Conservation (phyloP, 2,797 vertebrate genomes). For the Muscicapa striata region DNA sequence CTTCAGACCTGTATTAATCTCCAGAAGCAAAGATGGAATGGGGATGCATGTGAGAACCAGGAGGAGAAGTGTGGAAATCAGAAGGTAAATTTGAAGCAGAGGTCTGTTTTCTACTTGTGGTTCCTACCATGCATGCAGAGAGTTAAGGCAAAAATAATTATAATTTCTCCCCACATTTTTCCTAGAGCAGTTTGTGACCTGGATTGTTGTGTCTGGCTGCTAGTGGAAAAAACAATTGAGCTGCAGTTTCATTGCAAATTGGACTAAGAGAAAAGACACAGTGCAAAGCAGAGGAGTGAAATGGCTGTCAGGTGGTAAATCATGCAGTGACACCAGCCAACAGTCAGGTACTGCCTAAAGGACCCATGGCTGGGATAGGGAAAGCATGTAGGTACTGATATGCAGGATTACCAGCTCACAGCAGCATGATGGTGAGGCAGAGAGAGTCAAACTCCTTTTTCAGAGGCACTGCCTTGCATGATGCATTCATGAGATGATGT, state of each 20-base stretch:
- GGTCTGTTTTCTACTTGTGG: neutral
- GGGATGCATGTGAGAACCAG: neutral
- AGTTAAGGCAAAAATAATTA: neutral
- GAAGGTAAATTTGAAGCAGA: neutral
- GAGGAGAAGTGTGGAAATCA: neutral
- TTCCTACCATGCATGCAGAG: neutral
- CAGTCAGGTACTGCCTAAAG: neutral
- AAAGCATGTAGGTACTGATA: neutral
- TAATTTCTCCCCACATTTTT: neutral
- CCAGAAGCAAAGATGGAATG: neutral
- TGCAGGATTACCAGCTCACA: neutral
- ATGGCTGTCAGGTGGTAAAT: neutral
- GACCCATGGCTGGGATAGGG: neutral
- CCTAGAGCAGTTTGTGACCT: neutral
- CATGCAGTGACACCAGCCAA: neutral
- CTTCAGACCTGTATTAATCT: neutral
- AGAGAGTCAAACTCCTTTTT: neutral
- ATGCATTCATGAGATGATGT: slow-evolving; percentile 4
- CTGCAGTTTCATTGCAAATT: neutral
- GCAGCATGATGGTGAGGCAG: neutral
- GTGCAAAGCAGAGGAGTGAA: neutral
- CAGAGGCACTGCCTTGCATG: neutral
- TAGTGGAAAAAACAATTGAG: neutral
- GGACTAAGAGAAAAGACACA: neutral
- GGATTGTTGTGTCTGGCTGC: neutral